These are phyloP conservation scores for Xanthorhoe spadicearia DNA, from an alignment of 2,888 invertebrate genomes.

Conservation along the genomic window DNA sequence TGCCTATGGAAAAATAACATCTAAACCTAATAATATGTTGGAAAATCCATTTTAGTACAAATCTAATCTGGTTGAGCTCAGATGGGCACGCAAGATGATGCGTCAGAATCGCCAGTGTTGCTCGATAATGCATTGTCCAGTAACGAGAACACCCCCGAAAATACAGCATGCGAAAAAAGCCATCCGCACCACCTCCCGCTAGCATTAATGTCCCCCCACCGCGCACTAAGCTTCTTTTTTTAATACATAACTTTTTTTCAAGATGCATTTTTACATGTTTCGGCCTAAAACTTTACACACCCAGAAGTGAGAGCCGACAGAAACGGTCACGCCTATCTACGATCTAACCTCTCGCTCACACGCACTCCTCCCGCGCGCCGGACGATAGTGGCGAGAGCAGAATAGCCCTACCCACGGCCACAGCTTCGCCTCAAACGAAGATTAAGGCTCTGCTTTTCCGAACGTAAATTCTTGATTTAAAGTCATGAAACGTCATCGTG, in stretches of 20 bases:
- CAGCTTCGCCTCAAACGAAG: slow-evolving; percentile 78
- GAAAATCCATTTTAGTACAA: slow-evolving; percentile 8
- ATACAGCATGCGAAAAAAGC: slow-evolving; percentile 83
- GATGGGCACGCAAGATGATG: slow-evolving; percentile 78
- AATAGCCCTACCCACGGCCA: slow-evolving; percentile 67
- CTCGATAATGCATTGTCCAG: slow-evolving; percentile 83
- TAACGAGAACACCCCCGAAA: slow-evolving; percentile 80
- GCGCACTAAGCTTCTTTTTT: slow-evolving; percentile 84
- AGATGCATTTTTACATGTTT: slow-evolving; percentile 86
- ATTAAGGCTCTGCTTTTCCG: slow-evolving; percentile 79
- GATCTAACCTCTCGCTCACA: slow-evolving; percentile 73
- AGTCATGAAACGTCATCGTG: slow-evolving; percentile 62
- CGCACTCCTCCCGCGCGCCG: slow-evolving; percentile 58
- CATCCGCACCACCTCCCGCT: slow-evolving; percentile 78
- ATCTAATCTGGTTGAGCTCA: slow-evolving; percentile 50
- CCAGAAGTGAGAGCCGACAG: slow-evolving; percentile 73
- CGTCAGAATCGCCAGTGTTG: slow-evolving; percentile 65
- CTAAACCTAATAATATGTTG: background rate
- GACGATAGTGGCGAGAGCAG: slow-evolving; percentile 81
- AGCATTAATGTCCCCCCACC: slow-evolving; percentile 81
- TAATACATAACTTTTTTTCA: slow-evolving; percentile 86
- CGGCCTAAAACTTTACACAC: slow-evolving; percentile 85
- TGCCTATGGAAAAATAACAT: background rate
- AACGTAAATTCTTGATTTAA: slow-evolving; percentile 70
- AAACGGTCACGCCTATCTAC: slow-evolving; percentile 77